Evolutionary conservation across 2,113 vertebrate genomes (phyloP), one percentile per base, ranked within the genome.

Genomic region (Catharus bicknelli): DNA sequence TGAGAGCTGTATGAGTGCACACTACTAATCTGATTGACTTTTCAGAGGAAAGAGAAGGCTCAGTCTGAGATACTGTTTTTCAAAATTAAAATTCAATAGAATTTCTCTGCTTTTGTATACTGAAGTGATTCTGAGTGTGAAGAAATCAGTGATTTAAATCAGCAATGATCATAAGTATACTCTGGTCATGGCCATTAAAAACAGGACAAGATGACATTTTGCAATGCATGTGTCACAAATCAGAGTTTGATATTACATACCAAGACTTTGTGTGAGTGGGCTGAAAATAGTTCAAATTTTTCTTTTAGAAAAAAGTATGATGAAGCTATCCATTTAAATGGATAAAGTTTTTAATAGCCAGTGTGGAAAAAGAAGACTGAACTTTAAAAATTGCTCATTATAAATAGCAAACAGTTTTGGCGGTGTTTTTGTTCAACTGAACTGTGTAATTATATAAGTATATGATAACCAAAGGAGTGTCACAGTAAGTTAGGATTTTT

Each of bases 261-360:
- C 9, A 9, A 76, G 85, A 64, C 36, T 81, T 89, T 34, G 25
- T 67, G 47, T 77, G 59, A 90, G 57, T 58, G 36, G 82, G 45
- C 61, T 86, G 68, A 83, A 93, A 95, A 91, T 83, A 94, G 40
- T 57, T 75, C 10, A 10, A 63, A 36, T 34, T 91, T 94, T 91
- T 36, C 40, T 27, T 66, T 70, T 67, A 88, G 64, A 86, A 69
- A 83, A 89, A 80, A 26, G 29, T 38, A 38, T 13, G 16, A 53
- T 32, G 26, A 87, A 87, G 54, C 51, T 91, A 40, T 62, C 32
- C 3, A 1, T 69, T 69, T 79, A 82, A 79, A 62, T 76, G 17
- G 54, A 38, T 77, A 36, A 84, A 82, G 25, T 66, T 42, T 92
- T 82, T 61, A 67, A 72, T 83, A 45, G 18, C 29, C 48, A 51